Evolutionary conservation across 2,113 vertebrate genomes (phyloP).

Genomic region (Istiophorus platypterus): DNA sequence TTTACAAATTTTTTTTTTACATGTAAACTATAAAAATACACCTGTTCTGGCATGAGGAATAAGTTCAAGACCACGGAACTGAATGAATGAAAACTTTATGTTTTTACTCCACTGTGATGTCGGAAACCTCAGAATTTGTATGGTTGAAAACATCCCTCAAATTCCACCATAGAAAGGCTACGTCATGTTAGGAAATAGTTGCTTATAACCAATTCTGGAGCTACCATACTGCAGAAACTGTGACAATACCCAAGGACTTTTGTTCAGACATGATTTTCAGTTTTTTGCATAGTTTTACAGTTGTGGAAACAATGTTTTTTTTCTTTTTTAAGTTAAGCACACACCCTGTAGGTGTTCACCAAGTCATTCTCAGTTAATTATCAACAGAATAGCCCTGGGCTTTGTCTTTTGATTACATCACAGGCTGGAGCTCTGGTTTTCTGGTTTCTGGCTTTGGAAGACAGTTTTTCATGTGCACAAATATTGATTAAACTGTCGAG

Average conservation of each 20-base stretch:
- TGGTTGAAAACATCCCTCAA: background rate
- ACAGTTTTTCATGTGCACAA: slow-evolving; percentile 73
- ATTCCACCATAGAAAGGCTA: background rate
- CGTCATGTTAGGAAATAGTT: background rate
- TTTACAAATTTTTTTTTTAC: background rate
- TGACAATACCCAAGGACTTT: background rate
- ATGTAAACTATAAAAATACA: background rate
- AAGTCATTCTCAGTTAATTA: slow-evolving; percentile 47
- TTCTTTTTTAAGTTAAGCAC: background rate
- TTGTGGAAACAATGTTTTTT: slow-evolving; percentile 10
- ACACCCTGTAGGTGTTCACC: slow-evolving; percentile 18
- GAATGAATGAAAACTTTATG: background rate
- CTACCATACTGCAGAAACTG: background rate
- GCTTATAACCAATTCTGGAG: background rate
- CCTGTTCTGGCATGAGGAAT: background rate
- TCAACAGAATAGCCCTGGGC: slow-evolving; percentile 26
- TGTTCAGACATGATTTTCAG: no score
- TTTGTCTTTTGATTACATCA: slow-evolving; percentile 75
- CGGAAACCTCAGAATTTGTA: no score
- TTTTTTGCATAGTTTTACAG: background rate
- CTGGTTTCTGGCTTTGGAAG: slow-evolving; percentile 61
- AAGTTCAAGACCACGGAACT: background rate
- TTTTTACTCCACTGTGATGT: background rate
- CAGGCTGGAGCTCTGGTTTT: slow-evolving; percentile 50
- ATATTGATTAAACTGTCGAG: slow-evolving; percentile 76